Evolutionary conservation across 2,888 invertebrate species (phyloP).

Genomic region (Onthophagus sagittarius): DNA sequence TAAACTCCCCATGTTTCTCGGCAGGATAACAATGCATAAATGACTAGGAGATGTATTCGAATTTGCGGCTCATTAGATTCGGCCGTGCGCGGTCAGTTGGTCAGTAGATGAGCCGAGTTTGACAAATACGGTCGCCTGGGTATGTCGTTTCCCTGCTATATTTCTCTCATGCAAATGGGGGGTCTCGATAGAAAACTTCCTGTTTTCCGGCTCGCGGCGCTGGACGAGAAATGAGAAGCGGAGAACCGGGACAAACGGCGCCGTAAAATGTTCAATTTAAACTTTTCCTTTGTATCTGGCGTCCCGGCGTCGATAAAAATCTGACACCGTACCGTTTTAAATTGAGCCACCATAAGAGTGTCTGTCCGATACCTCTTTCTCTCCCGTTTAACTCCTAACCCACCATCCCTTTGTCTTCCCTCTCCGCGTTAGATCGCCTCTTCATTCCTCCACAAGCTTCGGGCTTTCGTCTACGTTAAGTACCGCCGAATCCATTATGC

Average conservation of each 20-base stretch:
- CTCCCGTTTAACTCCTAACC: not conserved
- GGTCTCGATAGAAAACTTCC: conserved; percentile 12
- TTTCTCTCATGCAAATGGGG: conserved; percentile 40
- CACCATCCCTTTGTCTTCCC: not conserved
- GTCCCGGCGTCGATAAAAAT: conserved; percentile 11
- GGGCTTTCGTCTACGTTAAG: not conserved
- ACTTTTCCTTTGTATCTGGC: conserved; percentile 2
- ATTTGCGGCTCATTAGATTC: conserved; percentile 46
- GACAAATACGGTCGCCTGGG: conserved; percentile 40
- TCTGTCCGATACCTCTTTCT: conserved; percentile 2
- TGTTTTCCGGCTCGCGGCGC: conserved; percentile 6
- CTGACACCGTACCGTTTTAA: conserved; percentile 3
- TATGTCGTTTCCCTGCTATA: conserved; percentile 39
- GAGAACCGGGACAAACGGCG: conserved; percentile 1
- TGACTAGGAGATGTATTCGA: conserved; percentile 46
- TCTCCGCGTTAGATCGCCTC: not conserved
- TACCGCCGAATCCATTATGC: conserved; percentile 5
- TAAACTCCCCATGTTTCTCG: conserved; percentile 41
- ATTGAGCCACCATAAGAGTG: not conserved
- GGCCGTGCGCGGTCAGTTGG: conserved; percentile 44
- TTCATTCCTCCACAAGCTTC: not conserved
- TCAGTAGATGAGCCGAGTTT: conserved; percentile 45
- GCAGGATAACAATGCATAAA: conserved; percentile 43
- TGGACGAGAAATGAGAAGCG: not conserved
- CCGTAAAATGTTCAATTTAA: conserved; percentile 14